Conservation (phyloP, 2,797 vertebrate genomes). For the Sciaenops ocellatus region DNA sequence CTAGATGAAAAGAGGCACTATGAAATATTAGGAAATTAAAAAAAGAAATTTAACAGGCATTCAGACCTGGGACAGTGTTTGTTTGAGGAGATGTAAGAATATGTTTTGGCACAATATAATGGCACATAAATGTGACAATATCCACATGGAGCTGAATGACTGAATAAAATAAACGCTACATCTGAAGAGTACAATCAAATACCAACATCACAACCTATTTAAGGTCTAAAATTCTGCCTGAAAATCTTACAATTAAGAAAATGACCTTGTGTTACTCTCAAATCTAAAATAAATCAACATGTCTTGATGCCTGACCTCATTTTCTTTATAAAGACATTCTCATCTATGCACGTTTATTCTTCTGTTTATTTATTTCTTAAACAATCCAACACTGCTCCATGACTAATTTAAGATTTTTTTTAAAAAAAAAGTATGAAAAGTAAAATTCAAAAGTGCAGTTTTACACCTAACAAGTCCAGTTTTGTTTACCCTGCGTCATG, state of each 20-base stretch:
- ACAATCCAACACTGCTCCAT: background rate
- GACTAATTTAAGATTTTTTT: background rate
- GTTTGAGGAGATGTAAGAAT: conserved; percentile 25
- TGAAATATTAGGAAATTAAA: conserved; percentile 33
- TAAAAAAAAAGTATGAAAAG: background rate
- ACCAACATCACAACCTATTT: too few species aligned
- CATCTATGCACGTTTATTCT: background rate
- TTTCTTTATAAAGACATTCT: background rate
- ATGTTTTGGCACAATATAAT: conserved; percentile 23
- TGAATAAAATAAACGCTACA: background rate
- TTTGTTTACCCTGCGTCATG: background rate
- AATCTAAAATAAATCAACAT: background rate
- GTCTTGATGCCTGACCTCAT: background rate
- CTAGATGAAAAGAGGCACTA: conserved; percentile 28
- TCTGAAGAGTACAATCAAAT: background rate
- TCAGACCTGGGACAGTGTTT: conserved; percentile 27
- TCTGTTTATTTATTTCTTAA: background rate
- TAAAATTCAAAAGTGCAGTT: background rate
- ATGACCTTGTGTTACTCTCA: background rate
- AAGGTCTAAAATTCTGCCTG: too few species aligned
- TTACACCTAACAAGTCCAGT: background rate
- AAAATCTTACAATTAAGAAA: background rate
- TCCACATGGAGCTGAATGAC: background rate
- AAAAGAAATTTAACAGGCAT: conserved; percentile 22
- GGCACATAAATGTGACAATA: conserved; percentile 10